A percentile compares a stretch with the other conserved stretches of the same genome.
phyloP scores from a whole-genome alignment of 1,140 invertebrate species.

The Sinonovacula constricta region DNA sequence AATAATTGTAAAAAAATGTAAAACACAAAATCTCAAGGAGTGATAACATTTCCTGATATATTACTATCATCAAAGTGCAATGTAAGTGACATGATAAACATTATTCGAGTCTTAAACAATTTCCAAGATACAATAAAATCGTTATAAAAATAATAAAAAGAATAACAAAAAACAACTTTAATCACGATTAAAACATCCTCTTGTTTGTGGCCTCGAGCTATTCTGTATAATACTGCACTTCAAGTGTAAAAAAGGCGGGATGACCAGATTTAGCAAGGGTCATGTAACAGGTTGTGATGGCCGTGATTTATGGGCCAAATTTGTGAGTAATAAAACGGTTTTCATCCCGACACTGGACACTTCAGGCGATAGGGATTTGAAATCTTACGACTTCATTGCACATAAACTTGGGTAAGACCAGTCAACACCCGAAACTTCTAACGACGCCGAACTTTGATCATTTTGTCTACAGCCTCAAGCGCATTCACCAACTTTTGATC shows the following conservation, averaged over 20 bases:
- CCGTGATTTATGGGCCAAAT: conserved; percentile 43
- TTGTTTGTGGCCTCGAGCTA: background rate
- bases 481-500: conserved; percentile 33
- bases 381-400: conserved; percentile 35
- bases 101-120: too few species aligned
- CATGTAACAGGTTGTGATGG: background rate
- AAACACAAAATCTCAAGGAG: too few species aligned
- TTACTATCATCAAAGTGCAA: too few species aligned
- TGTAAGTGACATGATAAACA: too few species aligned
- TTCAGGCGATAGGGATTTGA: conserved; percentile 18
- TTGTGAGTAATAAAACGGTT: conserved; percentile 39
- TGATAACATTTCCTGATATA: too few species aligned
- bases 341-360: conserved; percentile 30
- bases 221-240: background rate
- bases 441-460: conserved; percentile 27
- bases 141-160: too few species aligned
- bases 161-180: background rate
- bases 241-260: background rate
- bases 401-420: conserved; percentile 2
- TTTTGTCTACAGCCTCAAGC: conserved; percentile 11
- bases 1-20: too few species aligned
- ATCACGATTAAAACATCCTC: background rate
- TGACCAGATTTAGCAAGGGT: background rate
- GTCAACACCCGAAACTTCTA: conserved; percentile 18
- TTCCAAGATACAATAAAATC: background rate